A percentile compares a stretch with the other conserved stretches of the same genome.
Evolutionary conservation across 2,888 invertebrate species (phyloP).

Genomic region (Tupiocoris notatus): DNA sequence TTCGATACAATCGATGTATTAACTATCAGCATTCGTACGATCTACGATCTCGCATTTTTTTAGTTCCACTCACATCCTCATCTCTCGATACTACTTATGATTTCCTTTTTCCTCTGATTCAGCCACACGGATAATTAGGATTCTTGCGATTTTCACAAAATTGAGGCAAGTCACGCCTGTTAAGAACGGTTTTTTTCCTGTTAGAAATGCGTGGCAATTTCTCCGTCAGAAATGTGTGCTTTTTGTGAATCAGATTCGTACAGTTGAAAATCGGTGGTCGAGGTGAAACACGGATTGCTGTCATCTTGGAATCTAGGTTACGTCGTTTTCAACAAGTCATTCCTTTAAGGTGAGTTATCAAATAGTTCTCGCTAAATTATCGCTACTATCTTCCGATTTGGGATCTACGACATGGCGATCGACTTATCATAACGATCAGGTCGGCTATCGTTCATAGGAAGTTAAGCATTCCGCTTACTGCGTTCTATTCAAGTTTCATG

Average conservation of each 20-base stretch:
- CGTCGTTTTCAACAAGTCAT: neutral
- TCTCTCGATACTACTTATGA: too few relatives aligned
- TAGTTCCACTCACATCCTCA: too few relatives aligned
- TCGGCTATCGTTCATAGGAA: neutral
- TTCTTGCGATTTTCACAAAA: neutral
- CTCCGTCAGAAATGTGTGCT: neutral
- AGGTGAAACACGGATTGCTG: neutral
- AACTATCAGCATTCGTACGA: too few relatives aligned
- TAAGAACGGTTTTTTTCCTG: neutral
- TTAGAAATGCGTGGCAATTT: neutral
- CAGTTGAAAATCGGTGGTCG: neutral
- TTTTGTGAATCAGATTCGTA: neutral
- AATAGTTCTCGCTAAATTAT: too few relatives aligned
- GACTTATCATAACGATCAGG: too few relatives aligned
- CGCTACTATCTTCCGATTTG: neutral
- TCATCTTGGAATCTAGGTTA: neutral
- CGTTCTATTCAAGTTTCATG: too few relatives aligned
- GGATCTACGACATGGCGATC: too few relatives aligned
- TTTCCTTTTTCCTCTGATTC: too few relatives aligned
- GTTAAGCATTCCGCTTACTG: too few relatives aligned
- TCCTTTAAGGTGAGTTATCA: neutral
- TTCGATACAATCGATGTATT: too few relatives aligned
- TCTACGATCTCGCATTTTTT: too few relatives aligned
- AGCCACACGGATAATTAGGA: too few relatives aligned
- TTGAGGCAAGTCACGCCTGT: neutral